These are phyloP conservation scores for Semicossyphus pulcher DNA, from an alignment of 2,113 vertebrate genomes.

Conservation along the genomic window DNA sequence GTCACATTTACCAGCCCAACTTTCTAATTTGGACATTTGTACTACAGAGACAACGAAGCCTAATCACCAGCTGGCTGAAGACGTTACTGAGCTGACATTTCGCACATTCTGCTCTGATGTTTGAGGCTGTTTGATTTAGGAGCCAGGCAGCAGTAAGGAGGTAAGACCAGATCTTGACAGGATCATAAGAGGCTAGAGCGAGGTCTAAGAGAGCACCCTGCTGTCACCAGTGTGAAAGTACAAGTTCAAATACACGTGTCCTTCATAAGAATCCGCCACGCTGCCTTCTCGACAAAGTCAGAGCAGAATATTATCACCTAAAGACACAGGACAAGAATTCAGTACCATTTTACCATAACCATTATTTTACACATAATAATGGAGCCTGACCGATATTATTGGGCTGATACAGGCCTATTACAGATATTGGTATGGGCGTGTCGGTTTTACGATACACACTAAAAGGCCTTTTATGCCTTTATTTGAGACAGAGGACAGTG, in stretches of 20 bases:
- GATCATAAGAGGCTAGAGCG: not conserved
- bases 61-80: constrained; percentile 62
- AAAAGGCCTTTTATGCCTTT: no score
- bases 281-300: not conserved
- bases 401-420: no score
- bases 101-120: constrained; percentile 65
- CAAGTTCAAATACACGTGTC: not conserved
- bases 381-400: no score
- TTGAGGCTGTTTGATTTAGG: constrained; percentile 23
- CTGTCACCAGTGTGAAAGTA: constrained; percentile 34
- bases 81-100: constrained; percentile 57
- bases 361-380: no score
- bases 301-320: not conserved
- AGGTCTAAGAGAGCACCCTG: constrained; percentile 67
- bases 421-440: no score
- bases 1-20: constrained; percentile 44
- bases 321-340: no score
- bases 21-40: constrained; percentile 61
- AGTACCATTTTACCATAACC: no score
- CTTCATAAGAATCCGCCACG: not conserved
- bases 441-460: no score
- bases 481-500: no score
- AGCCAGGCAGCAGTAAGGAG: constrained; percentile 4
- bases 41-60: constrained; percentile 52
- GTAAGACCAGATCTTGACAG: constrained; percentile 7